These are phyloP conservation scores for Trissolcus japonicus DNA, from an alignment of 2,888 invertebrate species.

Conservation along the genomic window DNA sequence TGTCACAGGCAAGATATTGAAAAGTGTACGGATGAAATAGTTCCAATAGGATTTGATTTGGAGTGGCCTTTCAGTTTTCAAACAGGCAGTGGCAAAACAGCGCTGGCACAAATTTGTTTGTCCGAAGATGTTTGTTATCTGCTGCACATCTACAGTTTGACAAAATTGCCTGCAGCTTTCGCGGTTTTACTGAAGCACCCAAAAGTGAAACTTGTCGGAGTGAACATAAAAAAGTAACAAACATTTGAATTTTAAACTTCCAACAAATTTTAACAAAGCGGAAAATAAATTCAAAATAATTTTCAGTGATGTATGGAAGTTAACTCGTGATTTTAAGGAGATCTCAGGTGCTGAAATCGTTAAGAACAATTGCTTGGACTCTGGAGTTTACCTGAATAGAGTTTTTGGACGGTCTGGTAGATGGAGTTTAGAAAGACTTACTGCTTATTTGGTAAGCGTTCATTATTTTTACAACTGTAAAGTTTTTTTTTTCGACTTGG, in stretches of 20 bases:
- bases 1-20: conserved; percentile 72
- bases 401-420: conserved; percentile 77
- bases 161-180: conserved; percentile 79
- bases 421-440: conserved; percentile 81
- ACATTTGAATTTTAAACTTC: not conserved
- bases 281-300: conserved; percentile 9
- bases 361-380: conserved; percentile 79
- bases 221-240: conserved; percentile 81
- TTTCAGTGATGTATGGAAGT: conserved; percentile 80
- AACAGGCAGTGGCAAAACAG: conserved; percentile 80
- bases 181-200: conserved; percentile 78
- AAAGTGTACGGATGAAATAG: conserved; percentile 65
- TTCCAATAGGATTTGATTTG: conserved; percentile 81
- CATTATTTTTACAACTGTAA: not conserved
- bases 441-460: conserved; percentile 77
- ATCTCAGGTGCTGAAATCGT: conserved; percentile 78
- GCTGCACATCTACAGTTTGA: conserved; percentile 79
- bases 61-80: conserved; percentile 82
- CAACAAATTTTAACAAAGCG: not conserved
- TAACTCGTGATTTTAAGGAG: conserved; percentile 80
- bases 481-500: not conserved
- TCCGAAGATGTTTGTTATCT: conserved; percentile 78
- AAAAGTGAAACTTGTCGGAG: conserved; percentile 80
- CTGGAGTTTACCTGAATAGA: conserved; percentile 79
- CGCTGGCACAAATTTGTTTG: conserved; percentile 81